These are phyloP conservation scores for Rhodeus uyekii DNA, from an alignment of 2,797 vertebrate genomes.

Conservation along the genomic window DNA sequence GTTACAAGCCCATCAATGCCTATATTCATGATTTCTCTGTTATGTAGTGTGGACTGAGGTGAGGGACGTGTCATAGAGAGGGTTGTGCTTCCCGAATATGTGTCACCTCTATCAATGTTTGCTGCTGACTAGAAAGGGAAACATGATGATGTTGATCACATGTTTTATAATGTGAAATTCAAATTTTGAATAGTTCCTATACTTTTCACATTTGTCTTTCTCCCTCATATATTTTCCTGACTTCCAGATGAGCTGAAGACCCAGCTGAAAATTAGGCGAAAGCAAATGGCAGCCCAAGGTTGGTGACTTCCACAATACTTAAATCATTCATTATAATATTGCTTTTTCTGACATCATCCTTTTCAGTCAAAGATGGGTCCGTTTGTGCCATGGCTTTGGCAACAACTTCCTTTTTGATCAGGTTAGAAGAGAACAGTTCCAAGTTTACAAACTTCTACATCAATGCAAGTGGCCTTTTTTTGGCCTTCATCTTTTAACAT, in stretches of 20 bases:
- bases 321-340: background rate
- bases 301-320: slow-evolving; percentile 1
- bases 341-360: background rate
- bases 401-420: background rate
- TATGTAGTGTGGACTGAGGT: background rate
- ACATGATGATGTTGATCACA: background rate
- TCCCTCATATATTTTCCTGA: slow-evolving; percentile 6
- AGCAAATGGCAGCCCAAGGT: slow-evolving; percentile 53
- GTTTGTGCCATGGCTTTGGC: background rate
- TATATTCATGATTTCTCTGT: too few species aligned
- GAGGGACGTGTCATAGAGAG: background rate
- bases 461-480: background rate
- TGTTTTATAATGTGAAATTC: background rate
- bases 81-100: background rate
- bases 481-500: background rate
- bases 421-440: background rate
- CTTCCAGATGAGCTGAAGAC: slow-evolving; percentile 50
- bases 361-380: background rate
- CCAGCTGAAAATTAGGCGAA: slow-evolving; percentile 48
- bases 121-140: background rate
- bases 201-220: background rate
- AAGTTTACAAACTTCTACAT: background rate
- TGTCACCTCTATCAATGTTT: background rate
- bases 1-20: too few species aligned
- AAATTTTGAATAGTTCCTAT: background rate